Conservation (phyloP, 2,888 invertebrate genomes). For the Eristalinus sepulchralis region DNA sequence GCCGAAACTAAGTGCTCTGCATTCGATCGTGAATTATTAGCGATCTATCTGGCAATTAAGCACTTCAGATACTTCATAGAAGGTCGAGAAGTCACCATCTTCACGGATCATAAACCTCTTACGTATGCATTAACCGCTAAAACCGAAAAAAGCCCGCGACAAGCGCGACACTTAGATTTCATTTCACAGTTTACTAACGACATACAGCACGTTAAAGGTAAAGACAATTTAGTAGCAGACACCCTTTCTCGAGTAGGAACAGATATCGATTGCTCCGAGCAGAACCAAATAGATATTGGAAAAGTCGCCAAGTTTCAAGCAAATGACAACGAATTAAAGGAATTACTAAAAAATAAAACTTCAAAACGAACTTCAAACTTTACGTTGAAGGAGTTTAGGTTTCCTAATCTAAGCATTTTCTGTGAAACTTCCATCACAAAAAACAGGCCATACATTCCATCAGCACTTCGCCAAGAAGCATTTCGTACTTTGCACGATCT, state of each 20-base stretch:
- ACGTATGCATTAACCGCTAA: background rate
- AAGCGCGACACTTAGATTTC: slow-evolving; percentile 1
- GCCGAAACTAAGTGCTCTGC: slow-evolving; percentile 73
- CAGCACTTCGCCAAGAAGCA: background rate
- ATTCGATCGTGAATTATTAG: slow-evolving; percentile 73
- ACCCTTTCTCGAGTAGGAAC: background rate
- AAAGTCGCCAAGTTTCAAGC: background rate
- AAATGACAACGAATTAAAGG: background rate
- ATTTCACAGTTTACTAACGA: background rate
- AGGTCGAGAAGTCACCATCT: background rate
- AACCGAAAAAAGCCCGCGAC: background rate
- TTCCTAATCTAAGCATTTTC: background rate
- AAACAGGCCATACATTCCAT: background rate
- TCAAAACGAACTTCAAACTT: too few relatives aligned
- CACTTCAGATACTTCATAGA: too few relatives aligned
- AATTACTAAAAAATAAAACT: too few relatives aligned
- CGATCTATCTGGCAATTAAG: slow-evolving; percentile 72
- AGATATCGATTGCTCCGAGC: too few relatives aligned
- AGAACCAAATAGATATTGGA: background rate
- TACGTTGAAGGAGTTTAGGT: background rate
- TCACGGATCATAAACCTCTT: slow-evolving; percentile 7
- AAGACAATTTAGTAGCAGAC: background rate
- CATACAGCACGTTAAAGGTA: background rate
- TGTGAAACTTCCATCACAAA: slow-evolving; percentile 9
- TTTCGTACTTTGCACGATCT: slow-evolving; percentile 1